Percentiles rank a stretch among this genome's conserved stretches.
Conservation (phyloP, 2,797 vertebrate genomes). For the Potorous gilbertii region DNA sequence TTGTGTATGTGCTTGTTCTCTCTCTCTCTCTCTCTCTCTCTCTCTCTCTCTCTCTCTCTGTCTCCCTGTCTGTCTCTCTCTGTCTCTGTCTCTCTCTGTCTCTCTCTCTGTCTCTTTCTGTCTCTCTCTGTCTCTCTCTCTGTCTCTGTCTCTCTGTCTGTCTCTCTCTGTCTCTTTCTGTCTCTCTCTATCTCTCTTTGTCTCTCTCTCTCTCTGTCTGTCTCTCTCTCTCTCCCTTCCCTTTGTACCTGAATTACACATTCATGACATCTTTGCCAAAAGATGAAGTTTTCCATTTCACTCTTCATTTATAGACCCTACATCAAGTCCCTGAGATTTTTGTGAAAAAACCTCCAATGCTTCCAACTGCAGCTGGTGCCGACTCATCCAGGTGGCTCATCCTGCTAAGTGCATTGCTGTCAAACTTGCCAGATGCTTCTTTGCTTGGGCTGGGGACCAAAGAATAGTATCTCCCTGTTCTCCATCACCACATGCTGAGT, state of each 20-base stretch:
- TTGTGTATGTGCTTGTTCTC: too few relatives aligned
- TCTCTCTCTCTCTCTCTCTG: too few relatives aligned
- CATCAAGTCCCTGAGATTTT: constrained; percentile 33
- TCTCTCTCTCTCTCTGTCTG: too few relatives aligned
- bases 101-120: too few relatives aligned
- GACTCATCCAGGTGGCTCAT: constrained; percentile 55
- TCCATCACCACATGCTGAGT: constrained; percentile 18
- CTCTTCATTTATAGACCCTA: background rate
- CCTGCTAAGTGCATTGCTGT: constrained; percentile 59
- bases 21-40: too few relatives aligned
- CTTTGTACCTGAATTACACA: constrained; percentile 22
- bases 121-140: too few relatives aligned
- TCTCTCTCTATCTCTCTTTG: too few relatives aligned
- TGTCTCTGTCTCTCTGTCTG: too few relatives aligned
- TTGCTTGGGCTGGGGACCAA: constrained; percentile 25
- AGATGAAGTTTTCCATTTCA: background rate
- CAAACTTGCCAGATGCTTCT: constrained; percentile 51
- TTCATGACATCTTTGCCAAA: background rate
- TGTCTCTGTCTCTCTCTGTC: too few relatives aligned
- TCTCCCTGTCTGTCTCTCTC: too few relatives aligned
- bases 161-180: background rate
- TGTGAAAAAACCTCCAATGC: constrained; percentile 36
- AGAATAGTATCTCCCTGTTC: constrained; percentile 19
- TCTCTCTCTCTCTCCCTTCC: too few relatives aligned
- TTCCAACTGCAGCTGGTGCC: constrained; percentile 48